Conservation (phyloP, 2,113 vertebrate genomes). For the Oceanites oceanicus region DNA sequence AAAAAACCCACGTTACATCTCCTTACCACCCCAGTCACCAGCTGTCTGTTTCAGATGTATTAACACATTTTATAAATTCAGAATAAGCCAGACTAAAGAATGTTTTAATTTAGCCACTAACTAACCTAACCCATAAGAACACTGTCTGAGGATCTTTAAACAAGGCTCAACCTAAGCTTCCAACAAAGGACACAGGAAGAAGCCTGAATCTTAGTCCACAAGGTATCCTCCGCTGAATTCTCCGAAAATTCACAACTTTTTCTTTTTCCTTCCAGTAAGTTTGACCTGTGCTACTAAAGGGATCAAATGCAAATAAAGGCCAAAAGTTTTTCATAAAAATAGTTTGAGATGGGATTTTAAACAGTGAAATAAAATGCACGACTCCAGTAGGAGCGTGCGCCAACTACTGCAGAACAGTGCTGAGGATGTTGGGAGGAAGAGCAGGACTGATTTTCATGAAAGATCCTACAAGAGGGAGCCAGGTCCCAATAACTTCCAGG, state of each 20-base stretch:
- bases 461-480: accelerated
- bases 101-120: neutral
- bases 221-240: neutral
- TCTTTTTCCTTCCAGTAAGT: neutral
- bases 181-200: neutral
- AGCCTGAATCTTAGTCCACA: neutral
- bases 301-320: neutral
- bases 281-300: neutral
- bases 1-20: neutral
- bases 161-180: neutral
- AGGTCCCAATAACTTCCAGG: neutral
- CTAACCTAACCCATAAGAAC: neutral
- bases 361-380: neutral
- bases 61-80: neutral
- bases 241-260: neutral
- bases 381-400: neutral
- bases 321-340: neutral
- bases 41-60: neutral
- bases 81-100: neutral
- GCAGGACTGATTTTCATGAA: neutral
- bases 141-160: neutral
- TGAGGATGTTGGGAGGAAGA: neutral
- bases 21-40: neutral
- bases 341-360: neutral
- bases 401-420: neutral